These are phyloP conservation scores for Tortrix viridana DNA, from an alignment of 2,888 invertebrate species.

Conservation along the genomic window DNA sequence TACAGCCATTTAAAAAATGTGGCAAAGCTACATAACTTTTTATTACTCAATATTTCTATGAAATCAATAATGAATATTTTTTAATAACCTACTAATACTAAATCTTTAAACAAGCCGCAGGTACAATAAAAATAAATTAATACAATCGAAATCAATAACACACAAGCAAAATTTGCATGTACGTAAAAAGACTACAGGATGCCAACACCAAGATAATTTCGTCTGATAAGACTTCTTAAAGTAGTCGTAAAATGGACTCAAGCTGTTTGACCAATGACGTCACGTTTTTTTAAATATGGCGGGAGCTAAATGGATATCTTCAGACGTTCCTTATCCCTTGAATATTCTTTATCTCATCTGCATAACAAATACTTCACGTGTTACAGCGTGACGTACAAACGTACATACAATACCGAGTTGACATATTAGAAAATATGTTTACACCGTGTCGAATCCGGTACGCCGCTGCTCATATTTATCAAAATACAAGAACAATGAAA, in stretches of 20 bases:
- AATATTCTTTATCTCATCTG: slow-evolving; percentile 14
- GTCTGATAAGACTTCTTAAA: slow-evolving; percentile 1
- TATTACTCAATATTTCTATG: too few species aligned
- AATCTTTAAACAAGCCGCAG: too few species aligned
- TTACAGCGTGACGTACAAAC: slow-evolving; percentile 9
- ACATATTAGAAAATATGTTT: slow-evolving; percentile 33
- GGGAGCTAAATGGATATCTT: too few species aligned
- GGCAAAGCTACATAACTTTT: too few species aligned
- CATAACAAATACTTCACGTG: slow-evolving; percentile 26
- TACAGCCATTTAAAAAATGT: too few species aligned
- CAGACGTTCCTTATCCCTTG: not conserved
- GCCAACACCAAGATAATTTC: not conserved
- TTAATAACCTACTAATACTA: too few species aligned
- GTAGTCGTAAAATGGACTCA: not conserved
- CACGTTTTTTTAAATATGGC: not conserved
- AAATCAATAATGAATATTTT: too few species aligned
- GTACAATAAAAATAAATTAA: slow-evolving; percentile 15
- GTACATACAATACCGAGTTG: slow-evolving; percentile 29
- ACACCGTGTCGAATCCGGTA: slow-evolving; percentile 38
- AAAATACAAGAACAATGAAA: slow-evolving; percentile 37
- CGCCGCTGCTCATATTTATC: slow-evolving; percentile 37
- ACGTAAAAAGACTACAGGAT: slow-evolving; percentile 13
- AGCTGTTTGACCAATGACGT: not conserved
- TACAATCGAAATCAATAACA: slow-evolving; percentile 11
- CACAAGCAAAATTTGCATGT: slow-evolving; percentile 1